Evolutionary conservation across 2,888 invertebrate species (phyloP).

Genomic region (Euplexia lucipara): DNA sequence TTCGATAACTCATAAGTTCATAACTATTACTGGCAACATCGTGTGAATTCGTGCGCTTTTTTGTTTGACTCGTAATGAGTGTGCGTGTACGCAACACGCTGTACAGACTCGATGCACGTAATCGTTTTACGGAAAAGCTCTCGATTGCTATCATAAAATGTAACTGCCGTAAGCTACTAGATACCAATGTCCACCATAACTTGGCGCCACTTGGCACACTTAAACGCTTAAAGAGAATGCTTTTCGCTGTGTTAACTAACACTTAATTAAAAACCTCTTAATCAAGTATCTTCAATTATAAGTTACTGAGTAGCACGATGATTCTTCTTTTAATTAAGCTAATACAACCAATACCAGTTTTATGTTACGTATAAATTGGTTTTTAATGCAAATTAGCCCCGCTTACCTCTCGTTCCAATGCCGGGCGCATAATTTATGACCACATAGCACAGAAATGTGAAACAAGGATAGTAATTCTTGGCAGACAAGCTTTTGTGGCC

Average conservation of each 20-base stretch:
- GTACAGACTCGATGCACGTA: slow-evolving; percentile 42
- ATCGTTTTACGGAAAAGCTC: slow-evolving; percentile 54
- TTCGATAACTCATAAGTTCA: slow-evolving; percentile 62
- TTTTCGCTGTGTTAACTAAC: slow-evolving; percentile 45
- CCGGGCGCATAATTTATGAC: slow-evolving; percentile 38
- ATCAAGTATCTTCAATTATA: slow-evolving; percentile 31
- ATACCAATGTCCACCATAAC: slow-evolving; percentile 32
- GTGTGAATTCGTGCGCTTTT: slow-evolving; percentile 65
- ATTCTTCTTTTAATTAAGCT: slow-evolving; percentile 59
- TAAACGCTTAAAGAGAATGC: slow-evolving; percentile 21
- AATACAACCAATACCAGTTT: slow-evolving; percentile 52
- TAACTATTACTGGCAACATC: slow-evolving; percentile 60
- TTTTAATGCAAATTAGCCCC: slow-evolving; percentile 55
- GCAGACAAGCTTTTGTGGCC: slow-evolving; percentile 16
- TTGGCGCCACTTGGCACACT: slow-evolving; percentile 44
- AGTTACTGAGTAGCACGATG: slow-evolving; percentile 29
- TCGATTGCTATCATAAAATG: slow-evolving; percentile 49
- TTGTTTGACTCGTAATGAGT: slow-evolving; percentile 50
- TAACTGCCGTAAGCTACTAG: slow-evolving; percentile 28
- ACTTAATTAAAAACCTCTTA: slow-evolving; percentile 22
- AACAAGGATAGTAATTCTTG: slow-evolving; percentile 35
- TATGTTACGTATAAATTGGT: slow-evolving; percentile 53
- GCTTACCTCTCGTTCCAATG: slow-evolving; percentile 37
- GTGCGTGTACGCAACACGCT: slow-evolving; percentile 50
- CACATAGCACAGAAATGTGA: slow-evolving; percentile 22